phyloP scores from a whole-genome alignment of 2,888 invertebrate genomes.

The Noctua janthina region DNA sequence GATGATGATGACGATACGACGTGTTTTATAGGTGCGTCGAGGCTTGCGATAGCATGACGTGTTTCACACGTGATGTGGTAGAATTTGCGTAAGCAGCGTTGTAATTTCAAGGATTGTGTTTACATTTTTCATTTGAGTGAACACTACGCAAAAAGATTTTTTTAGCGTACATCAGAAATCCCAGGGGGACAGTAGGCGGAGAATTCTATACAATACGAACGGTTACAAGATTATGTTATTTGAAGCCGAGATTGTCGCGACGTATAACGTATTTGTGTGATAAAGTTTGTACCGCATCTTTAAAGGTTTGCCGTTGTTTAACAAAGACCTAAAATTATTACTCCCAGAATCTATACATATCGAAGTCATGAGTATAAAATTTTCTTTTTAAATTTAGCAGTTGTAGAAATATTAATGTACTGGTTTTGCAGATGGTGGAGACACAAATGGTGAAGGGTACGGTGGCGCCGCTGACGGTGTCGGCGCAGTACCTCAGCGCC shows the following conservation, averaged over 20 bases:
- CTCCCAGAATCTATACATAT: background rate
- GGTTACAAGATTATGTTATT: background rate
- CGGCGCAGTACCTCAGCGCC: constrained; percentile 92
- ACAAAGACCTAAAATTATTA: constrained; percentile 11
- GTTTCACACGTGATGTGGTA: background rate
- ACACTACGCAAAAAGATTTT: background rate
- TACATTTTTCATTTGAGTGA: background rate
- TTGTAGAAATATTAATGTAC: background rate
- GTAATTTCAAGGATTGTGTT: background rate
- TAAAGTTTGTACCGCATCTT: background rate
- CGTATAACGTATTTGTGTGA: background rate
- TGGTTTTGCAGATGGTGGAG: constrained; percentile 82
- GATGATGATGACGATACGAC: background rate
- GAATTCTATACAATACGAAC: background rate
- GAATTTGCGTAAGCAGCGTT: background rate
- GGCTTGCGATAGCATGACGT: background rate
- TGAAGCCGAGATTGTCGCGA: background rate
- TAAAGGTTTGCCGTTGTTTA: constrained; percentile 54
- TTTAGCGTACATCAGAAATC: background rate
- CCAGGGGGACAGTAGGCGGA: background rate
- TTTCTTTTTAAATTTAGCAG: background rate
- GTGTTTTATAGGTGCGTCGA: background rate
- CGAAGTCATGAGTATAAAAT: background rate
- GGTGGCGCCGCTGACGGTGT: constrained; percentile 91
- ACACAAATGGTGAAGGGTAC: constrained; percentile 90